Base-by-base conservation (phyloP, 1,140 invertebrate genomes). In the Sweltsa coloradensis region DNA sequence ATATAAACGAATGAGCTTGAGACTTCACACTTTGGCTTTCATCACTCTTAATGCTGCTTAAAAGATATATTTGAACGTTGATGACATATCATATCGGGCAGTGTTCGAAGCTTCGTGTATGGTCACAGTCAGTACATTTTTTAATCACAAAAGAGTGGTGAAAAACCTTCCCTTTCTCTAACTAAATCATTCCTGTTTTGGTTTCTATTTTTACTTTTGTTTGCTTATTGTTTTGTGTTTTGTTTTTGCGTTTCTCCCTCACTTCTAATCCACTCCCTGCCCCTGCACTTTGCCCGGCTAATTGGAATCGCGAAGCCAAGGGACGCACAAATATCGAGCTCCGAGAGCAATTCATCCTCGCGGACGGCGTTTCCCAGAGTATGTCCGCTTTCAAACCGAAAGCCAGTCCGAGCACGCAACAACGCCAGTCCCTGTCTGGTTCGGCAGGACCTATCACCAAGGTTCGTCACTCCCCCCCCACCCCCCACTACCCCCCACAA, bases 281-380 rank as follows among this genome's bases (percentile, higher is more conserved):
- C 41, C 18, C 31, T 56, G 43, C 50, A 44, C 36, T 24, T 13
- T 14, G 2, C 23, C 45, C 45, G 16, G 34, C 37, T 40, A 18
- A 19, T 19, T 21, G 6, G 5, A 31, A 47, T 19, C 18, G 45
- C 25, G 34, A 37, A 50, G 94, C 93, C 72, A 97, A 97, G 76
- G 95, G 95, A 78, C 84, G 94, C 72, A 98, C 95, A 66, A 98
- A 97, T 77, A 90, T 97, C 70, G 95, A 98, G 75, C 82, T 98
- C 62, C 78, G 94, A 58, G 94, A 98, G 72, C 90, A 97, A 76
- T 97, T 97, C 75, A 95, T 97, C 66, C 73, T 97, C 74, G 91
- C 94, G 56, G 88, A 95, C 67, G 92, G 93, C 61, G 92, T 96
- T 52, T 94, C 89, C 63, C 93, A 97, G 74, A 88, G 87, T 61